Evolutionary conservation across 2,888 invertebrate genomes (phyloP), one percentile per base, ranked within the genome.

Genomic region (Congeria kusceri): DNA sequence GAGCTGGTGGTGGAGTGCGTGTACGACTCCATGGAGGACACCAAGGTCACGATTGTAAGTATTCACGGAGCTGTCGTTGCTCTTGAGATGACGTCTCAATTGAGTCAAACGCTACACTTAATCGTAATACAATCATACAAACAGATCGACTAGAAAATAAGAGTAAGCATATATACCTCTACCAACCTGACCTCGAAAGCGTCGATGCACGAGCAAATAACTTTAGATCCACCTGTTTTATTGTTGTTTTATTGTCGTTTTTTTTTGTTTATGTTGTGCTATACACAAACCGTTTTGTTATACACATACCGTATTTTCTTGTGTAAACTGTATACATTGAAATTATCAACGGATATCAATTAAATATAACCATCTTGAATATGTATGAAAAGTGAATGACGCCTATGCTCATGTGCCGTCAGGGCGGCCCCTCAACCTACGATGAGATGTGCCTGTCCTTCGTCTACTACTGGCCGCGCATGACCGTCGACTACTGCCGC

Each of bases 381-480:
- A 9, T 20, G 56, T 4, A 56, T 56, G n/a, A 56, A 9, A 3
- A 25, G 1, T 25, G 25, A 7, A 2, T 25, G 25, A 7, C 9
- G 13, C n/a, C 9, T 11, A 39, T 39, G 39, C 39, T 39, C 3
- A 56, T 18, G 5, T 56, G 25, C 20, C 25, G 20, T 15, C 56
- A 56, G 56, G 56, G 56, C 9, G 56, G 56, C 11, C 56, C 56
- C 1, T 7, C 56, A 1, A 56, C 56, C 3, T 9, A 18, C 5
- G 56, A 56, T 18, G 56, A 56, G 25, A 56, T 56, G 56, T 56
- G 56, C 18, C 56, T 56, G 1, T 7, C 56, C 13, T 56, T 56
- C 56, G n/a, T 56, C 9, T 56, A 56, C 56, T 56, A 56, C 56
- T 56, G 25, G 23, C 56, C 56, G 25, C 56, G 56, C 25, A 56